Percentiles rank a stretch among this genome's conserved stretches.
These are phyloP conservation scores for Sinocyclocheilus grahami DNA, from an alignment of 2,113 vertebrate species.

Conservation along the genomic window DNA sequence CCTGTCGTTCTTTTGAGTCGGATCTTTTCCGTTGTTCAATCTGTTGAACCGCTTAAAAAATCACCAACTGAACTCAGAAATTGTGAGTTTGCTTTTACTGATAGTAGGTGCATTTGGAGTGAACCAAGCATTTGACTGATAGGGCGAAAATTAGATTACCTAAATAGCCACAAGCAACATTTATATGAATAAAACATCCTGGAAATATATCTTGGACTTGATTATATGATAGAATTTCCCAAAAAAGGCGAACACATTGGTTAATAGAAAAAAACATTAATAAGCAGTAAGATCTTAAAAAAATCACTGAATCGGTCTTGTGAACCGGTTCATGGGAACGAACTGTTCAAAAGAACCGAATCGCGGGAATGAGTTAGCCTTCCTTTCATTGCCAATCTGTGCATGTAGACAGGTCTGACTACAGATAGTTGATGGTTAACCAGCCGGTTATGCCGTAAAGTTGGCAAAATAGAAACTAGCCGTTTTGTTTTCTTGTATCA, in stretches of 20 bases:
- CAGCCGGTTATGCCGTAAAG: not conserved
- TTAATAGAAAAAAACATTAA: too few species aligned
- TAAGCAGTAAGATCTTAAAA: not conserved
- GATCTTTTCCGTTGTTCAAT: not conserved
- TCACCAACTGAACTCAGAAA: not conserved
- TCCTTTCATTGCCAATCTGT: not conserved
- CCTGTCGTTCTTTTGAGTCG: not conserved
- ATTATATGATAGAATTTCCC: not conserved
- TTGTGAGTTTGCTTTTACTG: not conserved
- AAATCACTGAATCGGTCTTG: not conserved
- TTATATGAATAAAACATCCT: not conserved
- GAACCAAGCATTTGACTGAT: not conserved
- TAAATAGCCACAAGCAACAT: too few species aligned
- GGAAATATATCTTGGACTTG: not conserved
- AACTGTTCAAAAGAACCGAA: not conserved
- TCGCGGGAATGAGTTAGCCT: not conserved
- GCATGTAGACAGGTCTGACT: not conserved
- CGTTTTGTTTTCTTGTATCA: not conserved
- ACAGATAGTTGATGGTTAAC: not conserved
- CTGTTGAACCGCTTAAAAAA: not conserved
- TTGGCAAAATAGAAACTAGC: not conserved
- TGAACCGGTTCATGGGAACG: not conserved
- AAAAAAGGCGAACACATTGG: too few species aligned
- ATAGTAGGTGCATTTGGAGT: not conserved
- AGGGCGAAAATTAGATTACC: too few species aligned